These are phyloP conservation scores for Trichogramma evanescens DNA, from an alignment of 2,888 invertebrate species.

Conservation along the genomic window DNA sequence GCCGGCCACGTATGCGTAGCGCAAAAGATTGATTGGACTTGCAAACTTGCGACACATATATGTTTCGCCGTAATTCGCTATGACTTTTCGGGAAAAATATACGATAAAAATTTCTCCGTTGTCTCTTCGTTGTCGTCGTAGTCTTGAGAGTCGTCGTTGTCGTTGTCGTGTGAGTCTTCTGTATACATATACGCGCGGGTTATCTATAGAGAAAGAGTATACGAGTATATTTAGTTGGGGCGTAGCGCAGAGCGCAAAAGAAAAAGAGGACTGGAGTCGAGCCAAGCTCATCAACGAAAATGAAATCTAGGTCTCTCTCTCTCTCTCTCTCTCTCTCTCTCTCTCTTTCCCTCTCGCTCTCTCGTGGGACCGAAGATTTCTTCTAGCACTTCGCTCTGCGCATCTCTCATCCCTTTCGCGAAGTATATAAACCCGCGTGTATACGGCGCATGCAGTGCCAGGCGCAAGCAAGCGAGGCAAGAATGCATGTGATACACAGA, in stretches of 20 bases:
- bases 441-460: too few species aligned
- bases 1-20: background rate
- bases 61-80: constrained; percentile 21
- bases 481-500: too few species aligned
- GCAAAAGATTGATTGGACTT: background rate
- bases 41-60: too few species aligned
- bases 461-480: too few species aligned
- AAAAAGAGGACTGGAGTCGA: constrained; percentile 32
- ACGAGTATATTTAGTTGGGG: constrained; percentile 45
- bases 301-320: constrained; percentile 46
- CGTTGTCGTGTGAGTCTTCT: too few species aligned
- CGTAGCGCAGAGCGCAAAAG: background rate
- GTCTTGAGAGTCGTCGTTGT: background rate
- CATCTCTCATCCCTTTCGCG: too few species aligned
- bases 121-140: constrained; percentile 10
- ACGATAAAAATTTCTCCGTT: too few species aligned
- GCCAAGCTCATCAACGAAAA: constrained; percentile 49
- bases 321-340: constrained; percentile 23
- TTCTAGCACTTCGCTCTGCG: too few species aligned
- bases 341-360: constrained; percentile 21
- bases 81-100: constrained; percentile 2
- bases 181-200: too few species aligned
- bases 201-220: constrained; percentile 25
- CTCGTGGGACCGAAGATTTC: background rate
- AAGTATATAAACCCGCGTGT: too few species aligned